These are phyloP conservation scores for Solen grandis DNA, from an alignment of 1,140 invertebrate genomes.

Conservation along the genomic window DNA sequence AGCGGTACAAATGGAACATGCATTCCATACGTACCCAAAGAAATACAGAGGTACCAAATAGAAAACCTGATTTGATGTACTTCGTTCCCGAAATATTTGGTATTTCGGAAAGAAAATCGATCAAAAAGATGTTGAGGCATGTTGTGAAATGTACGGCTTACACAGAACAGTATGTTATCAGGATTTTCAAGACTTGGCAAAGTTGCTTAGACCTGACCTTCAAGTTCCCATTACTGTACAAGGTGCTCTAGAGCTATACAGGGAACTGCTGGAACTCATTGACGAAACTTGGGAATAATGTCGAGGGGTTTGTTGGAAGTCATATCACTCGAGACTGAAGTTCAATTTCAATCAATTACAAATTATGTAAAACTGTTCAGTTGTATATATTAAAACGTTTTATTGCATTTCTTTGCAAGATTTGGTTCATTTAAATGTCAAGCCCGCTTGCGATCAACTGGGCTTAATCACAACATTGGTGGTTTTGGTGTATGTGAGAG, in stretches of 20 bases:
- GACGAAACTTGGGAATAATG: conserved; percentile 6
- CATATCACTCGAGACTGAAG: neutral
- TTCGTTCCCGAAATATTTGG: conserved; percentile 28
- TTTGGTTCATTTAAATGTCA: neutral
- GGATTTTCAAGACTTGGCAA: conserved; percentile 10
- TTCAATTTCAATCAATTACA: neutral
- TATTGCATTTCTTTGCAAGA: neutral
- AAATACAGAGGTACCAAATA: conserved; percentile 14
- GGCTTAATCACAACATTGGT: neutral
- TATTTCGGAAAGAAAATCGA: conserved; percentile 19
- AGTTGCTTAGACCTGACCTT: conserved; percentile 16
- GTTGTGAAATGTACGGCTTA: conserved; percentile 22
- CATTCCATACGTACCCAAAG: conserved; percentile 30
- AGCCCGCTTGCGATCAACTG: neutral
- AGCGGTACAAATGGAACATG: conserved; percentile 29
- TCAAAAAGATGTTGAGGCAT: conserved; percentile 20
- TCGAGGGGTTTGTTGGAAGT: neutral
- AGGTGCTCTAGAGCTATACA: conserved; percentile 6
- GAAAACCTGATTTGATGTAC: conserved; percentile 43
- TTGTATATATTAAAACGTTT: neutral
- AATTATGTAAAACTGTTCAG: neutral
- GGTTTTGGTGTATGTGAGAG: too few species aligned
- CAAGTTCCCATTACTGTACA: neutral
- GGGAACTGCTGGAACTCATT: conserved; percentile 3
- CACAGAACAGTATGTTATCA: neutral